These are phyloP conservation scores for Gallinago stenura DNA, from an alignment of 2,797 vertebrate species.

Conservation along the genomic window DNA sequence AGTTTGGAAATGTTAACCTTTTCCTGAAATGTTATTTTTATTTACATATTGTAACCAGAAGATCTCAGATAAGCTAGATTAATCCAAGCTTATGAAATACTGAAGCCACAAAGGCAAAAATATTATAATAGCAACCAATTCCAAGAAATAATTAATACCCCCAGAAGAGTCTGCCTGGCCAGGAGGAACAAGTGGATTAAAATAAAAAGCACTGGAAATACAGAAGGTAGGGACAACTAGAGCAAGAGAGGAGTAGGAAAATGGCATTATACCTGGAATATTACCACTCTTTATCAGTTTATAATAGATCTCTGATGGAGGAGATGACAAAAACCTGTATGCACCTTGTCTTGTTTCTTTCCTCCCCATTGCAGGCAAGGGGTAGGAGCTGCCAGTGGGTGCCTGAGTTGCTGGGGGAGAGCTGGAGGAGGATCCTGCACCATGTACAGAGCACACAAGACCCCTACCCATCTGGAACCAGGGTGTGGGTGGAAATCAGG, in stretches of 20 bases:
- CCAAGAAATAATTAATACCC: constrained; percentile 8
- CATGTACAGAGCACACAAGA: not conserved
- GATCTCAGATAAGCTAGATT: not conserved
- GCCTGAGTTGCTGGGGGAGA: not conserved
- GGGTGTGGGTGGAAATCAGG: not conserved
- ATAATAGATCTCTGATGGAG: not conserved
- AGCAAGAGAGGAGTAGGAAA: not conserved
- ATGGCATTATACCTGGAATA: not conserved
- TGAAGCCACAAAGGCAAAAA: constrained; percentile 4
- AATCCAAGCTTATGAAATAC: constrained; percentile 16
- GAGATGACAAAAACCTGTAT: rapidly evolving
- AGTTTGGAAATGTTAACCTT: not conserved
- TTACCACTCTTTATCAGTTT: not conserved
- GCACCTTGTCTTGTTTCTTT: not conserved
- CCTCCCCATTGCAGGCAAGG: rapidly evolving
- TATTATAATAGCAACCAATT: not conserved
- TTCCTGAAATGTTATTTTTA: constrained; percentile 32
- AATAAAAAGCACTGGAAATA: not conserved
- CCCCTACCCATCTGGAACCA: not conserved
- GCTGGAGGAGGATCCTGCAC: not conserved
- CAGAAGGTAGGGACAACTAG: not conserved
- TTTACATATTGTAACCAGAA: constrained; percentile 24
- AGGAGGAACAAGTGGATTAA: not conserved
- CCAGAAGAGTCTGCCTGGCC: not conserved
- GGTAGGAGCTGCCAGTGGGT: rapidly evolving